Evolutionary conservation across 1,140 invertebrate species (phyloP).

Genomic region (Sarcophaga peregrina): DNA sequence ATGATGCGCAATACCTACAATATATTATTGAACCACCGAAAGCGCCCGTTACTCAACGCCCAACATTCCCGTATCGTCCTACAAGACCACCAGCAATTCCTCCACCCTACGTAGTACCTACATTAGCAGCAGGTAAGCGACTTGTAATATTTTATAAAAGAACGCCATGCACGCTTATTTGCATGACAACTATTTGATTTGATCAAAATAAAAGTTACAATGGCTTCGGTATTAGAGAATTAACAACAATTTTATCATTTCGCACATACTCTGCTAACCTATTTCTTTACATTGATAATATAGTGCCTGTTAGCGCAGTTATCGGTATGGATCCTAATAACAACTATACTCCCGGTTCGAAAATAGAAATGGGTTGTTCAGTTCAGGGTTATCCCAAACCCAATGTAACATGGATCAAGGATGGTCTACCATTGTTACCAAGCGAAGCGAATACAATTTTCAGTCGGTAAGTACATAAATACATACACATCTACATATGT

Average conservation of each 20-base stretch:
- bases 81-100: constrained; percentile 56
- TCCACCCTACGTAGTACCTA: constrained; percentile 45
- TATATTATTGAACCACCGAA: constrained; percentile 70
- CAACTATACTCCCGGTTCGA: constrained; percentile 73
- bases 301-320: constrained; percentile 74
- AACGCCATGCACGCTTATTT: neutral
- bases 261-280: too few relatives aligned
- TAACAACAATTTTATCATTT: neutral
- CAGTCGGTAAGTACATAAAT: constrained; percentile 27
- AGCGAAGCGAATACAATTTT: constrained; percentile 59
- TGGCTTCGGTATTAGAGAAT: neutral
- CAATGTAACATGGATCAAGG: constrained; percentile 82
- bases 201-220: neutral
- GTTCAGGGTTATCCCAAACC: constrained; percentile 82
- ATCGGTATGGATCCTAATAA: constrained; percentile 69
- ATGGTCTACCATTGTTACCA: constrained; percentile 68
- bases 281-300: constrained; percentile 33
- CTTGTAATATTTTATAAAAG: neutral
- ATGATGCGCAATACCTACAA: constrained; percentile 69
- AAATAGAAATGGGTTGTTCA: constrained; percentile 78
- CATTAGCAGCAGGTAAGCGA: constrained; percentile 40
- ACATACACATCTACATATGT: neutral
- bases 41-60: constrained; percentile 55
- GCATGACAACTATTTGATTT: neutral
- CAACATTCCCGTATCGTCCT: constrained; percentile 68